phyloP scores from a whole-genome alignment of 53 echinoderm and acorn worm species.

The Echinarachnius parma region DNA sequence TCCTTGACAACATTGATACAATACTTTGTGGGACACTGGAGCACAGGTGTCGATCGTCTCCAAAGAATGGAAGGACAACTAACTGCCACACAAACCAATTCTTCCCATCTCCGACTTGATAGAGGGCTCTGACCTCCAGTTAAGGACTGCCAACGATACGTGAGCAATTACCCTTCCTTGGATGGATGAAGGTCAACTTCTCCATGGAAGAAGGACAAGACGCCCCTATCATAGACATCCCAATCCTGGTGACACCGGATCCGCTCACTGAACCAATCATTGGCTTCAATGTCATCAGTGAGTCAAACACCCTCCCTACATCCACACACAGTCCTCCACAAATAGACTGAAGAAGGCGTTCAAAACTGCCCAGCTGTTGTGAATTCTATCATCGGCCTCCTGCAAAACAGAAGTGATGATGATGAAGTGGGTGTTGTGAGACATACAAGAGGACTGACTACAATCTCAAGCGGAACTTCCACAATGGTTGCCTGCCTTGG shows the following conservation, averaged over 20 bases:
- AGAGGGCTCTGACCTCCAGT: background rate
- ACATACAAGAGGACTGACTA: background rate
- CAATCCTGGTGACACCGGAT: constrained; percentile 46
- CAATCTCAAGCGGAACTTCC: too few relatives aligned
- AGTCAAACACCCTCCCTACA: constrained; percentile 1
- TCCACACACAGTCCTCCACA: background rate
- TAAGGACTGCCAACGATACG: constrained; percentile 48
- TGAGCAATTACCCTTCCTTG: constrained; percentile 32
- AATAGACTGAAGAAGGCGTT: background rate
- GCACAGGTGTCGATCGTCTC: constrained; percentile 4
- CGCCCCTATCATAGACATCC: constrained; percentile 30
- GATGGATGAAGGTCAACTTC: constrained; percentile 36
- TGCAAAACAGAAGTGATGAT: constrained; percentile 4
- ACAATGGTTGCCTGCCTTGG: background rate
- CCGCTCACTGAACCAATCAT: constrained; percentile 44
- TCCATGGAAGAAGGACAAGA: background rate
- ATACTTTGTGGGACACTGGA: constrained; percentile 1
- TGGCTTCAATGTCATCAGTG: constrained; percentile 70
- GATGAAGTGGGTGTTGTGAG: constrained; percentile 9
- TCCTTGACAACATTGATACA: too few relatives aligned
- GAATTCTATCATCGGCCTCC: background rate
- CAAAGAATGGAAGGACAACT: background rate
- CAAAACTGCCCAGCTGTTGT: background rate
- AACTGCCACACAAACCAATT: background rate
- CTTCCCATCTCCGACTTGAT: background rate